These are phyloP conservation scores for Limanda limanda DNA, from an alignment of 2,113 vertebrate genomes.

Conservation along the genomic window DNA sequence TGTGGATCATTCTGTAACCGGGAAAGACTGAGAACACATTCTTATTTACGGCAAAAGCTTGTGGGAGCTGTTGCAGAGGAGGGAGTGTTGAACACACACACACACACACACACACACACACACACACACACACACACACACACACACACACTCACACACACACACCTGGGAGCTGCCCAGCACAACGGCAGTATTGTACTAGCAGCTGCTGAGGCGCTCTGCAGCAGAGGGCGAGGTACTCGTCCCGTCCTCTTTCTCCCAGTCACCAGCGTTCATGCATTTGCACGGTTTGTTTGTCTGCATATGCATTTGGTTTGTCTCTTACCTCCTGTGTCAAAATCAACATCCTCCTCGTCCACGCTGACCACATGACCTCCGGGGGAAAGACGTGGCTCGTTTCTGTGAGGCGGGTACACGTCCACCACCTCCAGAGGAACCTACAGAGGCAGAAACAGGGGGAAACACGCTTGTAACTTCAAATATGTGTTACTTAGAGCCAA, in stretches of 20 bases:
- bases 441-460: not conserved
- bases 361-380: constrained; percentile 80
- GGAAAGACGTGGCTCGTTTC: constrained; percentile 41
- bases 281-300: not conserved
- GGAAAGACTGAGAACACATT: not conserved
- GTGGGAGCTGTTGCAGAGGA: not conserved
- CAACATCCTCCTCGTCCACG: constrained; percentile 85
- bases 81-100: constrained; percentile 2
- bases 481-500: not conserved
- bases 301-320: not conserved
- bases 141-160: constrained; percentile 22
- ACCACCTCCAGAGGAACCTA: constrained; percentile 67
- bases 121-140: constrained; percentile 31
- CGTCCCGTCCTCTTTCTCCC: constrained; percentile 28
- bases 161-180: constrained; percentile 60
- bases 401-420: constrained; percentile 56
- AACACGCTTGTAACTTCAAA: constrained; percentile 2
- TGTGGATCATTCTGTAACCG: not conserved
- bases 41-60: not conserved
- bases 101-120: constrained; percentile 65
- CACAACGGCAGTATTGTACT: constrained; percentile 73
- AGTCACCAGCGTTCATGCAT: not conserved
- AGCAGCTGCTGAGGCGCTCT: constrained; percentile 57
- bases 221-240: constrained; percentile 21
- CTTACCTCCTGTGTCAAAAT: constrained; percentile 88